phyloP scores from a whole-genome alignment of 2,797 vertebrate genomes.

The Oophaga sylvatica region DNA sequence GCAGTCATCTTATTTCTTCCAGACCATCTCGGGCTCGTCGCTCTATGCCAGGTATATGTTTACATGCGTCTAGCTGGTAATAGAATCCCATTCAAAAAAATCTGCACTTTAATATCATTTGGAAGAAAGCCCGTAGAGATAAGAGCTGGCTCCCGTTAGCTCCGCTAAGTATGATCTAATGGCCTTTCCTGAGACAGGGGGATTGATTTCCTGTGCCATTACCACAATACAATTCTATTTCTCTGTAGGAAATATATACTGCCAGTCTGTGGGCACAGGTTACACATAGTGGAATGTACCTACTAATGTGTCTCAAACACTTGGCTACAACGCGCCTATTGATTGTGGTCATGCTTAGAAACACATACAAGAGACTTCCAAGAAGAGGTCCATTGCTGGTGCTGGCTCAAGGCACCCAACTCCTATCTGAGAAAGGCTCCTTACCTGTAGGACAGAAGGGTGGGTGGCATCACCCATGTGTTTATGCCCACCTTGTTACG shows the following conservation, averaged over 20 bases:
- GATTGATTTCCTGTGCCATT: constrained; percentile 50
- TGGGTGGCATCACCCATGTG: not conserved
- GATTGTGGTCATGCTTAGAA: not conserved
- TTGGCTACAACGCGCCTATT: not conserved
- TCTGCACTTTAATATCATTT: constrained; percentile 55
- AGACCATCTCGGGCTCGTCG: constrained; percentile 7
- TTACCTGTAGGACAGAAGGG: not conserved
- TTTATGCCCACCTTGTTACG: too few species aligned
- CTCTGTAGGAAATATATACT: constrained; percentile 19
- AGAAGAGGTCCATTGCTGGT: not conserved
- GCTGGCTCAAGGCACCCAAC: not conserved
- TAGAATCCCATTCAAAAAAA: constrained; percentile 51
- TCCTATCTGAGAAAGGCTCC: not conserved
- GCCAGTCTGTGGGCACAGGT: not conserved
- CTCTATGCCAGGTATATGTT: constrained; percentile 46
- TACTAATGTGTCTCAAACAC: not conserved
- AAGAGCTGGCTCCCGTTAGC: constrained; percentile 48
- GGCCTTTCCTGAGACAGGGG: constrained; percentile 51
- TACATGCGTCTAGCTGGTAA: constrained; percentile 53
- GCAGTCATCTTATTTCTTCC: not conserved
- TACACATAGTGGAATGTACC: not conserved
- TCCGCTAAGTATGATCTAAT: constrained; percentile 41
- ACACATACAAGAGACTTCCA: not conserved
- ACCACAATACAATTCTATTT: constrained; percentile 42
- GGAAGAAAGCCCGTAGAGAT: constrained; percentile 53